Base-by-base conservation (phyloP, 2,797 vertebrate species). In the Petrocephalus sullivani region DNA sequence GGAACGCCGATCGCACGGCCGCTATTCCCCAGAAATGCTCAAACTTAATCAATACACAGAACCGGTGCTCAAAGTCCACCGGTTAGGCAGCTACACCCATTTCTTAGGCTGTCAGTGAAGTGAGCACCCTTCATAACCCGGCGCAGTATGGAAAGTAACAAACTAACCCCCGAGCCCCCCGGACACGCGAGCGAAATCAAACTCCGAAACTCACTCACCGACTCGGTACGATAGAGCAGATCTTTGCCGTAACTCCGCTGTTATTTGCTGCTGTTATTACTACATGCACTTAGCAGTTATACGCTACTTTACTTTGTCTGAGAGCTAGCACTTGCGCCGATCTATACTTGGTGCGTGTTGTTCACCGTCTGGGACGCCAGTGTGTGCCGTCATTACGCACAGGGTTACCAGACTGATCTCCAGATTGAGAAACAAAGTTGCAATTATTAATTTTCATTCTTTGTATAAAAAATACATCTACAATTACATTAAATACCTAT, bases 311-410 rank as follows among this genome's bases (percentile, higher is more conserved):
- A 54, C 28, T 54, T 23, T 21, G 82, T 49, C 54, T 23, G n/a
- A 23, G 21, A 67, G 9, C 46, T 67, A 37, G 41, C 86, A 87
- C n/a, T 67, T 87, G 23, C 37, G 58, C 33, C 86, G 37, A 10
- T 51, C 86, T 87, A 49, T 64, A 64, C 86, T 51, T 67, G 12
- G 58, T 37, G 86, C 60, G 41, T 64, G 86, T 64, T 75, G 64
- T 54, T 88, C 87, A 19, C 78, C n/a, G 54, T 46, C 78, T 60
- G 87, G 87, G 87, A 84, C 87, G 56, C 75, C 19, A 46, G 81
- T 84, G 41, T 53, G 41, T 88, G 78, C 56, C 87, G 87, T 88
- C 87, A 88, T 88, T 46, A 88, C 87, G 78, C 58, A 88, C 86
- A 49, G 86, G 58, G 86, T 87, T 87, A 87, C 58, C 86, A 51